These are phyloP conservation scores for Hylomyscus alleni DNA, from an alignment of 2,797 vertebrate species.

Conservation along the genomic window DNA sequence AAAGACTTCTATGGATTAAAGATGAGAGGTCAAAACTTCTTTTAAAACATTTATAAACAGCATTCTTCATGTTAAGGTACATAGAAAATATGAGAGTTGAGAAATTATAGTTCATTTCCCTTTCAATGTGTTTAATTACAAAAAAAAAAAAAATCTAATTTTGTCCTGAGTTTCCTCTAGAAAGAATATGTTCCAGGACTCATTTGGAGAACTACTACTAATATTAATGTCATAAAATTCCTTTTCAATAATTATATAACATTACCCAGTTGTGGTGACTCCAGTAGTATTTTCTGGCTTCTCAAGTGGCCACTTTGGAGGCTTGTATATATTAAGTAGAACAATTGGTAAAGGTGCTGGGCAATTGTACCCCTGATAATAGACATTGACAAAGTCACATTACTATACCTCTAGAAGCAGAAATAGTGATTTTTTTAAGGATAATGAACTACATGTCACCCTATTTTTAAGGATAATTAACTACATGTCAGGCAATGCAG, in stretches of 20 bases:
- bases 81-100: not conserved
- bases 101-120: not conserved
- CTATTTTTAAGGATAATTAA: conserved; percentile 45
- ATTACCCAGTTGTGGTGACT: not conserved
- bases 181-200: not conserved
- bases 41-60: conserved; percentile 23
- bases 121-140: conserved; percentile 34
- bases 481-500: conserved; percentile 18
- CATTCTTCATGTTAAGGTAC: not conserved
- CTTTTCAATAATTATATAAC: not conserved
- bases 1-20: conserved; percentile 35
- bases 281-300: not conserved
- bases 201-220: conserved; percentile 3
- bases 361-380: conserved; percentile 70
- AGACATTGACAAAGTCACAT: conserved; percentile 7
- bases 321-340: conserved; percentile 71
- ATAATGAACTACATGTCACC: conserved; percentile 28
- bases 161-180: not conserved
- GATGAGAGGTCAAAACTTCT: not conserved
- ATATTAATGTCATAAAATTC: not conserved
- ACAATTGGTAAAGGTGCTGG: conserved; percentile 63
- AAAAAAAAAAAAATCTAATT: not conserved
- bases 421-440: conserved; percentile 51
- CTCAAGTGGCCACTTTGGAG: not conserved
- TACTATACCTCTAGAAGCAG: conserved; percentile 57